Base-by-base conservation (phyloP, 2,888 invertebrate species). In the Pseudanteris insignis region DNA sequence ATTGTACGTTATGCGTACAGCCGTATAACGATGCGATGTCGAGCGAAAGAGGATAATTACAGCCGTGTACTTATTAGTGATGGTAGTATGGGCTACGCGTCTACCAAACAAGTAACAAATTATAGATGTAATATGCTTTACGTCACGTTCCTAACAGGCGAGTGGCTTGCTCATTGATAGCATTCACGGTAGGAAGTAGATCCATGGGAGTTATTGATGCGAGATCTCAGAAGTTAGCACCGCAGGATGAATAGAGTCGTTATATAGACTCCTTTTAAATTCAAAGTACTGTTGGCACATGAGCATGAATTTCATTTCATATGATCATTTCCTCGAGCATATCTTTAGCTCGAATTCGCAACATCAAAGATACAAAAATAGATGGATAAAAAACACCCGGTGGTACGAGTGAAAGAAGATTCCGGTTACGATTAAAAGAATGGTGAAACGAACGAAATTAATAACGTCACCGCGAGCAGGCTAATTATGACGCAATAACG, bases 121-220 rank as follows among this genome's bases (percentile, higher is more conserved):
- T 64, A 59, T 62, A 55, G 50, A 62, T 55, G 64, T 62, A 62
- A 64, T 64, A 61, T 64, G 64, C 60, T 51, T 64, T 58, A 61
- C 61, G 58, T 64, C 64, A 64, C 47, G 59, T 43, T 53, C 40
- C 43, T 51, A 57, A 64, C 60, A 59, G 44, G 55, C 57, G 47
- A 64, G 60, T 60, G 55, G 57, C 64, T 53, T 44, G 57, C 57
- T 55, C 64, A 64, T 57, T 64, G 64, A 64, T 64, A 61, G 53
- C 60, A 64, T 55, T 60, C 60, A 43, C 60, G 53, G 60, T 60
- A 57, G 64, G 60, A 60, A 55, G 53, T 53, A 54, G 51, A 60
- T 51, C 40, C 48, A 53, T 61, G 50, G 30, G 32, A 61, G 54
- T 61, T 64, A 64, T 64, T 64, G 58, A 64, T 61, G 58, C 47